A percentile compares a stretch with the other conserved stretches of the same genome.
phyloP scores from a whole-genome alignment of 2,888 invertebrate species.

The Apamea crenata region DNA sequence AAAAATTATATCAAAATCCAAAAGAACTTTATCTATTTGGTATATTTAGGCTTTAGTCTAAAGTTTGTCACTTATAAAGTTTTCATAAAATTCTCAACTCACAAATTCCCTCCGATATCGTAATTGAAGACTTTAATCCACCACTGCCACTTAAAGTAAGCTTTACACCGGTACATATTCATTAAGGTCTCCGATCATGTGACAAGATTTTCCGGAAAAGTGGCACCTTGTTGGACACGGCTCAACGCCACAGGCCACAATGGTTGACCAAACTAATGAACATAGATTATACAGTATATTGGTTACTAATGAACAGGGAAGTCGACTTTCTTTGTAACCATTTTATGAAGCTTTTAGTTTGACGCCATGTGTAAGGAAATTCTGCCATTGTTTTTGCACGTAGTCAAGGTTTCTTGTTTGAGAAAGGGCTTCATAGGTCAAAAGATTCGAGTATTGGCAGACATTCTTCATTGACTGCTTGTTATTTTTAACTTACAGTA shows the following conservation, averaged over 20 bases:
- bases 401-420: constrained; percentile 13
- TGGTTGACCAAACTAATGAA: constrained; percentile 65
- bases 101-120: not conserved
- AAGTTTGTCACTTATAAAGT: not conserved
- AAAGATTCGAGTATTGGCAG: not conserved
- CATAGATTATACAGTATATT: too few relatives aligned
- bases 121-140: not conserved
- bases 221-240: constrained; percentile 59
- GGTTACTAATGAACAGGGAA: constrained; percentile 67
- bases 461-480: not conserved
- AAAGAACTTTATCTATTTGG: not conserved
- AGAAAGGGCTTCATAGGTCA: not conserved
- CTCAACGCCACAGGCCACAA: constrained; percentile 52
- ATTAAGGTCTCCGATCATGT: constrained; percentile 59
- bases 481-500: not conserved
- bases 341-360: constrained; percentile 42
- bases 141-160: constrained; percentile 10
- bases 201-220: constrained; percentile 62
- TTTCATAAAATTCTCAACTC: not conserved
- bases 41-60: not conserved
- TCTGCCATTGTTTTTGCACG: constrained; percentile 3
- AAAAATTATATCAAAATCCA: not conserved
- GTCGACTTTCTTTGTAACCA: constrained; percentile 37
- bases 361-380: constrained; percentile 2
- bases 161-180: constrained; percentile 33